These are phyloP conservation scores for Melanophora roralis DNA, from an alignment of 2,888 invertebrate species.

Conservation along the genomic window DNA sequence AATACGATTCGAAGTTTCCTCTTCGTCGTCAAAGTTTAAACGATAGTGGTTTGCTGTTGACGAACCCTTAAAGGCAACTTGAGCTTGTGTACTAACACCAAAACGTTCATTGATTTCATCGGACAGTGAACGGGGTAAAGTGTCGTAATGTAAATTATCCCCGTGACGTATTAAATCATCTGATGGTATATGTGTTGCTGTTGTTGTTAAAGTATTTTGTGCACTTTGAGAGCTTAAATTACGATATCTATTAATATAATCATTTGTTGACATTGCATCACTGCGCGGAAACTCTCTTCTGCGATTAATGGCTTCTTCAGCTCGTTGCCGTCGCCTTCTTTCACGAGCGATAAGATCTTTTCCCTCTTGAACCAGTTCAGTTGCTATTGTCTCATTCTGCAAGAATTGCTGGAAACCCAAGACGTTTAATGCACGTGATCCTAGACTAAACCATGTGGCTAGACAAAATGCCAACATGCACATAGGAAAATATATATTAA, in stretches of 20 bases:
- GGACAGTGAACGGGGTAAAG: constrained; percentile 76
- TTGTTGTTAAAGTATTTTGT: constrained; percentile 33
- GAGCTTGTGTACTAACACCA: constrained; percentile 81
- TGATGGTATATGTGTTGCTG: constrained; percentile 66
- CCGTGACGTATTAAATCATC: constrained; percentile 86
- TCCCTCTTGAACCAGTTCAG: constrained; percentile 95
- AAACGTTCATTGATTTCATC: constrained; percentile 83
- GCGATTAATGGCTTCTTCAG: constrained; percentile 87
- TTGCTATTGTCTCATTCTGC: constrained; percentile 94
- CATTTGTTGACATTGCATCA: constrained; percentile 65
- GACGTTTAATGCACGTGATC: constrained; percentile 91
- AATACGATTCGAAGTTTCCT: constrained; percentile 79
- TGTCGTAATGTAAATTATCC: constrained; percentile 85
- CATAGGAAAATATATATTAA: constrained; percentile 99
- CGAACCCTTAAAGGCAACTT: constrained; percentile 75
- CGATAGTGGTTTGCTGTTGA: constrained; percentile 54
- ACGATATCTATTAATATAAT: constrained; percentile 71
- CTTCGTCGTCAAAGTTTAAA: constrained; percentile 69
- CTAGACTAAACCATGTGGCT: constrained; percentile 95
- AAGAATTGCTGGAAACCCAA: constrained; percentile 98
- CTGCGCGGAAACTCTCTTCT: constrained; percentile 77
- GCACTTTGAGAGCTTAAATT: constrained; percentile 58
- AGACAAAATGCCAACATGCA: constrained; percentile 94
- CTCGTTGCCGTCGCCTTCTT: constrained; percentile 87
- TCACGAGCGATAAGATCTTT: constrained; percentile 93